Percentiles rank a stretch among this genome's conserved stretches.
phyloP scores from a whole-genome alignment of 1,140 invertebrate genomes.

The Drosophila ohnishii region DNA sequence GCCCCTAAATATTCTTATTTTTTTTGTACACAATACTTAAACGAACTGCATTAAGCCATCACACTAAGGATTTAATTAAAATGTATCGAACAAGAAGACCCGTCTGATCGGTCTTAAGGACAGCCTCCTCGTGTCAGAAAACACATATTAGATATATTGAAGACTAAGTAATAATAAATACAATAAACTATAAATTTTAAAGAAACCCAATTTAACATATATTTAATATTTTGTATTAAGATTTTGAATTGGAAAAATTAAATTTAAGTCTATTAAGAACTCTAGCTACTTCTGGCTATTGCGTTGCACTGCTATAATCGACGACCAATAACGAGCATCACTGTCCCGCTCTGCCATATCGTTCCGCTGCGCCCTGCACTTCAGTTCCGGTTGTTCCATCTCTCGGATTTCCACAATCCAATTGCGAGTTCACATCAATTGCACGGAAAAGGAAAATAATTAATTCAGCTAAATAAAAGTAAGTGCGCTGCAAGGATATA shows the following conservation, averaged over 20 bases:
- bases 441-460: conserved; percentile 21
- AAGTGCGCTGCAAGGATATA: conserved; percentile 5
- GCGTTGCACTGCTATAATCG: background rate
- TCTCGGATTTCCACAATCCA: conserved; percentile 65
- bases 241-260: too few relatives aligned
- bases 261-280: background rate
- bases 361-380: conserved; percentile 33
- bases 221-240: background rate
- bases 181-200: background rate
- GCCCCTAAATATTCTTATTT: background rate
- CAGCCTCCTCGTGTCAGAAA: too few relatives aligned
- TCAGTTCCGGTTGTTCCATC: conserved; percentile 28
- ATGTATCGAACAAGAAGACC: background rate
- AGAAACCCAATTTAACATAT: too few relatives aligned
- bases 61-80: too few relatives aligned
- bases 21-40: background rate
- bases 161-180: too few relatives aligned
- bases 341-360: conserved; percentile 5
- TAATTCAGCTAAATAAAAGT: conserved; percentile 46
- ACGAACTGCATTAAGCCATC: background rate
- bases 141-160: too few relatives aligned
- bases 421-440: conserved; percentile 48
- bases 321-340: background rate
- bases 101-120: too few relatives aligned
- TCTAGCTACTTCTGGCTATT: background rate